phyloP scores from a whole-genome alignment of 2,888 invertebrate genomes.

The Helleia helle region DNA sequence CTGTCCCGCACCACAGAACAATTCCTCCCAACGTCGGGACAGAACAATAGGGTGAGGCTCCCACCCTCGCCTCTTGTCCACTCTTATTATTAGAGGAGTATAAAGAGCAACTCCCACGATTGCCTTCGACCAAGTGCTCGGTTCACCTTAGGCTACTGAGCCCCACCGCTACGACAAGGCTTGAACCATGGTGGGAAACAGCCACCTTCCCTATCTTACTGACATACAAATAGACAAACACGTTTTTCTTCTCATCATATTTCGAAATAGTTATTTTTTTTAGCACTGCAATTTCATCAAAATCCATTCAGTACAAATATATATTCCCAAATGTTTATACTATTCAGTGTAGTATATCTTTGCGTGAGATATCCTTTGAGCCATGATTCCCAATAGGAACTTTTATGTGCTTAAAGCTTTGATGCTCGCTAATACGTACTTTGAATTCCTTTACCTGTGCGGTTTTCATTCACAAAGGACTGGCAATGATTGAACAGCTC shows the following conservation, averaged over 20 bases:
- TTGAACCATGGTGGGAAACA: too few species aligned
- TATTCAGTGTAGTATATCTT: background rate
- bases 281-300: background rate
- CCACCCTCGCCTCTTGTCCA: too few species aligned
- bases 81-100: too few species aligned
- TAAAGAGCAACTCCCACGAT: too few species aligned
- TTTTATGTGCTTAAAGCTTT: slow-evolving; percentile 8
- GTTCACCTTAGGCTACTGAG: too few species aligned
- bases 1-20: too few species aligned
- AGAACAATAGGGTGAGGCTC: too few species aligned
- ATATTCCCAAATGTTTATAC: too few species aligned
- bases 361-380: background rate
- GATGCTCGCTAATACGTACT: slow-evolving; percentile 11
- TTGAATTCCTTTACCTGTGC: slow-evolving; percentile 3
- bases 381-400: slow-evolving; percentile 2
- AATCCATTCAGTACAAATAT: background rate
- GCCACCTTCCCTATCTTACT: too few species aligned
- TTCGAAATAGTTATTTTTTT: background rate
- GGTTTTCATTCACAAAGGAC: slow-evolving; percentile 5
- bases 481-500: background rate
- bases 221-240: background rate
- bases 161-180: too few species aligned
- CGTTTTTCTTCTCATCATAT: background rate
- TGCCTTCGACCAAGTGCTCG: too few species aligned
- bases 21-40: too few species aligned